Evolutionary conservation across 2,113 vertebrate genomes (phyloP).

Genomic region (Barnardius zonarius): DNA sequence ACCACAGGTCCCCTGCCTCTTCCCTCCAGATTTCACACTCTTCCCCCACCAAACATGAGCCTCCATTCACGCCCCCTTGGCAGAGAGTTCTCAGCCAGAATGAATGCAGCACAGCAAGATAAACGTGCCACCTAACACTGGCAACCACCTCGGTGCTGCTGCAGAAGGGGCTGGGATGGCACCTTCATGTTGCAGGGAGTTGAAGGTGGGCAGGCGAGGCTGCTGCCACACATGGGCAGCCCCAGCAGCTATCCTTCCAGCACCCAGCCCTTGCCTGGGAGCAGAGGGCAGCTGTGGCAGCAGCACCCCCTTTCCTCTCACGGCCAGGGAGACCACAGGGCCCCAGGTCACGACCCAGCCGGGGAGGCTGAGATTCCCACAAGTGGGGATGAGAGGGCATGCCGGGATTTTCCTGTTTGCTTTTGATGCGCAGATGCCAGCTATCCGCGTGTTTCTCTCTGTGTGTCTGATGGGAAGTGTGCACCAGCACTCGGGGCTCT

Average conservation of each 20-base stretch:
- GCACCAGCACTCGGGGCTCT: rapidly evolving
- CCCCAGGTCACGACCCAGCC: neutral
- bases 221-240: too few species aligned
- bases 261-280: neutral
- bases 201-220: neutral
- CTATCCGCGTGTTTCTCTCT: neutral
- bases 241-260: neutral
- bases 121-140: rapidly evolving
- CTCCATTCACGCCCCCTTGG: neutral
- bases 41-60: neutral
- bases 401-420: neutral
- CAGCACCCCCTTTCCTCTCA: neutral
- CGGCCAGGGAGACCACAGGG: neutral
- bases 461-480: neutral
- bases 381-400: neutral
- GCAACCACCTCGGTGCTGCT: rapidly evolving
- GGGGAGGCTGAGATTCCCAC: neutral
- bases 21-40: neutral
- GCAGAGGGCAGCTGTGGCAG: neutral
- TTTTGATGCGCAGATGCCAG: neutral
- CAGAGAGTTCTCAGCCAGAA: neutral
- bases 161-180: neutral
- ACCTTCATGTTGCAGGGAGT: rapidly evolving
- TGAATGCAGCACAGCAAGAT: neutral
- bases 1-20: neutral